Percentiles rank a stretch among this genome's conserved stretches.
These are phyloP conservation scores for Trichonephila clavata DNA, from an alignment of 1,140 invertebrate genomes.

Conservation along the genomic window DNA sequence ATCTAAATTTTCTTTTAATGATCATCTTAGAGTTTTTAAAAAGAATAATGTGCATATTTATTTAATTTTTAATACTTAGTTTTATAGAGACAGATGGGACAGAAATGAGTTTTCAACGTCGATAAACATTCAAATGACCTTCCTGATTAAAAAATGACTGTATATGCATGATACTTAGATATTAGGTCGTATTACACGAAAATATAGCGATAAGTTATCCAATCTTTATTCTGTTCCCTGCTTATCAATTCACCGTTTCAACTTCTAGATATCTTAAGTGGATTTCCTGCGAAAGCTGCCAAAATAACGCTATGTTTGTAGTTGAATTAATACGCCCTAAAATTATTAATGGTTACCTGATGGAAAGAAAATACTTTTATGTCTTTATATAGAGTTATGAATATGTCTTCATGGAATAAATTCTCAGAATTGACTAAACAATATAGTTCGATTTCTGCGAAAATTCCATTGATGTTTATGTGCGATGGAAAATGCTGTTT, in stretches of 20 bases:
- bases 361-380: too few species aligned
- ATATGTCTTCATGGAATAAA: too few species aligned
- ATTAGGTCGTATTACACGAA: background rate
- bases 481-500: too few species aligned
- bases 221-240: background rate
- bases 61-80: too few species aligned
- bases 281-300: background rate
- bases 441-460: too few species aligned
- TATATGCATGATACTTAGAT: background rate
- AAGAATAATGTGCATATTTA: too few species aligned
- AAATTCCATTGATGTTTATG: too few species aligned
- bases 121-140: conserved; percentile 1
- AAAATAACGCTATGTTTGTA: background rate
- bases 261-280: conserved; percentile 21
- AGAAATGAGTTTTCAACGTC: background rate
- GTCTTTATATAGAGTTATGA: too few species aligned
- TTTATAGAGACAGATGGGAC: too few species aligned
- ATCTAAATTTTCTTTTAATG: too few species aligned
- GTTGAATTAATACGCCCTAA: background rate
- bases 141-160: background rate
- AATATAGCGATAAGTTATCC: background rate
- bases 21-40: too few species aligned
- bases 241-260: conserved; percentile 13
- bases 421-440: too few species aligned
- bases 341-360: background rate